Evolutionary conservation across 2,113 vertebrate genomes (phyloP).

Genomic region (Vulpes ferrilata): DNA sequence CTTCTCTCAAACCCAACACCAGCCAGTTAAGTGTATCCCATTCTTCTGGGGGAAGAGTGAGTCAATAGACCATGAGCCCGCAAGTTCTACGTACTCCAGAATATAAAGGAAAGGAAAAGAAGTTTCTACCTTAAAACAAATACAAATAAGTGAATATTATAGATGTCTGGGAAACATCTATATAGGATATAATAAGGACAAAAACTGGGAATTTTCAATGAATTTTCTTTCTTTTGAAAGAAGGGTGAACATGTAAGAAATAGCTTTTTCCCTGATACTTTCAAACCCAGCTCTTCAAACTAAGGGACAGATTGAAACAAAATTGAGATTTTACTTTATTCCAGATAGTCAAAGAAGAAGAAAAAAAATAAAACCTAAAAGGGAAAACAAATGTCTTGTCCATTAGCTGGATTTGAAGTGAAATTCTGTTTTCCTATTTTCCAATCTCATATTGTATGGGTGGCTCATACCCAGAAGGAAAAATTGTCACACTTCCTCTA

Average conservation of each 20-base stretch:
- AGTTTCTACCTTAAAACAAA: background rate
- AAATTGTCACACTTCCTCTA: background rate
- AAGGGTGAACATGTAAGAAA: background rate
- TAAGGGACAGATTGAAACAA: background rate
- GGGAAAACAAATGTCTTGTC: background rate
- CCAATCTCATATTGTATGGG: background rate
- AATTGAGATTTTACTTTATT: background rate
- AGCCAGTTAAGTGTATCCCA: too few species aligned
- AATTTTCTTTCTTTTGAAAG: background rate
- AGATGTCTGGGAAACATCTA: background rate
- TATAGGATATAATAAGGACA: background rate
- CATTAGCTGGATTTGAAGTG: conserved; percentile 33
- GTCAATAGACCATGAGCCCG: background rate
- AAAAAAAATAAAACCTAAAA: background rate
- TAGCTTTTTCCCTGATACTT: background rate
- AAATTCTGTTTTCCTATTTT: conserved; percentile 40
- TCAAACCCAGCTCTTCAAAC: background rate
- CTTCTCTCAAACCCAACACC: background rate
- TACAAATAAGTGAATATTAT: background rate
- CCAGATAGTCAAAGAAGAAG: background rate
- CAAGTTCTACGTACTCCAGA: background rate
- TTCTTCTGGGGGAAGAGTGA: background rate
- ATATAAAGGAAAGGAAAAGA: background rate
- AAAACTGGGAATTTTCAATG: background rate
- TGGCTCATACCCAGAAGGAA: background rate